Percentiles rank a stretch among this genome's conserved stretches.
Conservation (phyloP, 1,140 invertebrate species). For the Danaus melanippus region DNA sequence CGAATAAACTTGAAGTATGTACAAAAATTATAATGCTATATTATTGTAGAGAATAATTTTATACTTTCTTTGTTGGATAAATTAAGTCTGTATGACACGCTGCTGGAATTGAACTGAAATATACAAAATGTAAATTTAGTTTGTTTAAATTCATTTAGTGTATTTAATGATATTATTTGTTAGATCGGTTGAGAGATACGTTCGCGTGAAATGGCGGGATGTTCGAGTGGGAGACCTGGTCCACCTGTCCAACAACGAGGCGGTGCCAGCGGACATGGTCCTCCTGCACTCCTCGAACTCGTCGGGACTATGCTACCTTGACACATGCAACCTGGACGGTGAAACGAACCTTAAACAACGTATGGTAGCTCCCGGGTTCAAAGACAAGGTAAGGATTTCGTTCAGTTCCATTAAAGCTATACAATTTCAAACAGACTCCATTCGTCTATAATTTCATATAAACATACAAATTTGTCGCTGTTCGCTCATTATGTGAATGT, state of each 20-base stretch:
- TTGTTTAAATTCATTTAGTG: too few relatives aligned
- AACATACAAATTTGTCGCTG: too few relatives aligned
- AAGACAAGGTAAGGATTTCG: constrained; percentile 71
- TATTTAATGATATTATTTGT: constrained; percentile 28
- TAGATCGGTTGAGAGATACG: constrained; percentile 88
- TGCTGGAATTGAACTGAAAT: too few relatives aligned
- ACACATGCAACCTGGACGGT: constrained; percentile 98
- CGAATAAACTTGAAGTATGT: too few relatives aligned
- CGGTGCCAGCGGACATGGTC: constrained; percentile 96
- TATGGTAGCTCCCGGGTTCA: constrained; percentile 83
- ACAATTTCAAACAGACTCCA: too few relatives aligned
- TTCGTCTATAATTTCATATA: too few relatives aligned
- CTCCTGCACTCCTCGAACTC: constrained; percentile 92
- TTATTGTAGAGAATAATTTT: too few relatives aligned
- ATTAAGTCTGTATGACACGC: too few relatives aligned
- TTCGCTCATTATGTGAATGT: too few relatives aligned
- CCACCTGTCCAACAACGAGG: constrained; percentile 96
- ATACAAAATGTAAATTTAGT: too few relatives aligned
- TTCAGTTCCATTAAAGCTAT: neutral
- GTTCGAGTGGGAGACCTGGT: constrained; percentile 95
- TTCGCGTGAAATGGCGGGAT: constrained; percentile 91
- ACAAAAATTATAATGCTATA: too few relatives aligned
- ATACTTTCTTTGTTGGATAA: too few relatives aligned
- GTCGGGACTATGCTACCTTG: constrained; percentile 95
- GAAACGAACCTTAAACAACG: constrained; percentile 99